phyloP scores from a whole-genome alignment of 2,113 vertebrate genomes.

The Callocephalon fimbriatum region DNA sequence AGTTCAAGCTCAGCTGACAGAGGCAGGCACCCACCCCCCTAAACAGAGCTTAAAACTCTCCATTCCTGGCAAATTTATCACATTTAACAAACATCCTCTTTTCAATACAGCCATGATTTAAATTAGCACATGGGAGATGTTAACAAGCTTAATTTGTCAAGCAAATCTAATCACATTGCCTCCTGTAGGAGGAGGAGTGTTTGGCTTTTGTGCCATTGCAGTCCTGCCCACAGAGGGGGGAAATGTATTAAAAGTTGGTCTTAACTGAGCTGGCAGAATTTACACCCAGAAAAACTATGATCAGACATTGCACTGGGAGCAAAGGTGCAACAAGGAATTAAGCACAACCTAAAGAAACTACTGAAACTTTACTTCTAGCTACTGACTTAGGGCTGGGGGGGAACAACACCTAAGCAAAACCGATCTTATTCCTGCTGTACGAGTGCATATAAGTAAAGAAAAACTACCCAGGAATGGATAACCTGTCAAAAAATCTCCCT shows the following conservation, averaged over 20 bases:
- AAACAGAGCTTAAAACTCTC: not conserved
- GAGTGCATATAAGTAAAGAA: not conserved
- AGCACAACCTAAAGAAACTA: not conserved
- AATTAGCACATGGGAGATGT: conserved; percentile 58
- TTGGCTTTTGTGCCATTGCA: conserved; percentile 35
- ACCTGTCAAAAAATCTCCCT: not conserved
- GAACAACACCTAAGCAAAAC: not conserved
- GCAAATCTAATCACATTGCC: conserved; percentile 39
- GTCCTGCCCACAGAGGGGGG: not conserved
- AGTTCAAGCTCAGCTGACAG: not conserved
- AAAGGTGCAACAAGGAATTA: not conserved
- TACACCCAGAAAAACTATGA: not conserved
- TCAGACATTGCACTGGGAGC: not conserved
- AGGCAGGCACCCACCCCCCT: not conserved
- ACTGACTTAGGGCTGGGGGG: not conserved
- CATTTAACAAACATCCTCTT: conserved; percentile 61
- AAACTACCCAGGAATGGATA: not conserved
- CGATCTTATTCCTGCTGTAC: not conserved
- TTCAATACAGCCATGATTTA: conserved; percentile 55
- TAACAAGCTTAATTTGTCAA: conserved; percentile 73
- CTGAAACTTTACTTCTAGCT: not conserved
- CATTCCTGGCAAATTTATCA: conserved; percentile 8
- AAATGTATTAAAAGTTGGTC: not conserved
- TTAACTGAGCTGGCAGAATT: not conserved
- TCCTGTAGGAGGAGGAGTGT: conserved; percentile 13